Evolutionary conservation across 2,888 invertebrate genomes (phyloP), one percentile per base, ranked within the genome.

Genomic region (Xanthorhoe spadicearia): DNA sequence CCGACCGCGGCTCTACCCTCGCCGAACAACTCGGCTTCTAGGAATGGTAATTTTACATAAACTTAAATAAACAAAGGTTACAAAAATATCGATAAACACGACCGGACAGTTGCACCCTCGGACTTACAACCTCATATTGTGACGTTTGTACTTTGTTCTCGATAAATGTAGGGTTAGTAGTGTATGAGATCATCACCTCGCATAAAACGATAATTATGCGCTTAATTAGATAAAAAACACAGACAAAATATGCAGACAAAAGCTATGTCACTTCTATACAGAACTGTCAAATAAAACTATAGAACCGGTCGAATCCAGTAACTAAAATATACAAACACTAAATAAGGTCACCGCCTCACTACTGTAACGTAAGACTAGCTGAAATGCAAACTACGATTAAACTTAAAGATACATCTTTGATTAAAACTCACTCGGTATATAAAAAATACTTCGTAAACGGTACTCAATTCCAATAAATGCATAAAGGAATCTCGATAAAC

Each of bases 381-480:
- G 91, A 93, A 92, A 92, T 91, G 93, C 90, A 87, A 90, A 92
- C 91, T 91, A 92, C 82, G 81, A 72, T 80, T 85, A 87, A 92
- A 91, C 89, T 89, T 92, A 90, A 90, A 88, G 77, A 88, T 91
- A 92, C 87, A 92, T 93, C 93, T 92, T 93, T 92, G 93, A 91
- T 92, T 88, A 87, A 88, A 91, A 91, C 90, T 92, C 92, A 92
- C 92, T 91, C 90, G 84, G 86, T 87, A 86, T 82, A 86, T 82
- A 78, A 83, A 87, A 88, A 88, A 87, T 88, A 88, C 83, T 84
- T 83, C 80, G 80, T 77, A 83, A 84, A 86, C 83, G 83, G 82
- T 86, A 86, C 78, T 90, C 90, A 89, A 91, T 91, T 89, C 90
- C 92, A 82, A 74, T 83, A 84, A 88, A 89, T 85, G 87, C 84